Percentiles rank a stretch among this genome's conserved stretches.
Conservation (phyloP, 2,888 invertebrate genomes). For the Autographa gamma region DNA sequence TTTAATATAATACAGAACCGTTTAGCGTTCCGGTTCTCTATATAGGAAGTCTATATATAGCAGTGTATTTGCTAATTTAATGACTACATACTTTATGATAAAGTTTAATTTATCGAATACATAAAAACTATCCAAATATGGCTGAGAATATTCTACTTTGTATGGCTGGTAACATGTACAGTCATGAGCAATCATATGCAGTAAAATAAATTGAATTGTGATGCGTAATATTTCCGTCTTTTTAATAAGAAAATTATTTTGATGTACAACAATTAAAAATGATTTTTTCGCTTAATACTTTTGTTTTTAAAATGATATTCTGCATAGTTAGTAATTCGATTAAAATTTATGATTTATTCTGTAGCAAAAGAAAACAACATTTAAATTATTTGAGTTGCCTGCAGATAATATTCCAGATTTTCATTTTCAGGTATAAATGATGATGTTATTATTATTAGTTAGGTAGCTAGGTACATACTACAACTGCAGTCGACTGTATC, state of each 20-base stretch:
- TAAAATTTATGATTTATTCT: too few relatives aligned
- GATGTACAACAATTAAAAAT: too few relatives aligned
- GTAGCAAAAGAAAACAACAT: too few relatives aligned
- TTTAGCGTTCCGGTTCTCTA: neutral
- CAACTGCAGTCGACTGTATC: neutral
- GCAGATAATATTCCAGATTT: too few relatives aligned
- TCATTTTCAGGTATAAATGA: too few relatives aligned
- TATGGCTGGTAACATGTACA: slow-evolving; percentile 32
- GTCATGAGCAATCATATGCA: neutral
- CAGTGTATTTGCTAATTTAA: neutral
- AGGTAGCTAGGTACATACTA: neutral
- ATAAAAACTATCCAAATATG: slow-evolving; percentile 40
- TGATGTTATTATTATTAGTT: too few relatives aligned
- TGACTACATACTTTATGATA: neutral
- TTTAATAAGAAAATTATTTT: too few relatives aligned
- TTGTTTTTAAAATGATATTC: too few relatives aligned
- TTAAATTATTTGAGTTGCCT: too few relatives aligned
- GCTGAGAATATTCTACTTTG: slow-evolving; percentile 28
- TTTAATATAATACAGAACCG: neutral
- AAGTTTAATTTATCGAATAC: neutral
- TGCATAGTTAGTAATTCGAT: too few relatives aligned
- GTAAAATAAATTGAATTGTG: neutral
- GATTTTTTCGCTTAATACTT: too few relatives aligned
- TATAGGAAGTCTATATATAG: neutral
- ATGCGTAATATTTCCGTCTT: neutral